A percentile compares a stretch with the other conserved stretches of the same genome.
phyloP scores from a whole-genome alignment of 1,140 invertebrate species.

The Drosophila takahashii region DNA sequence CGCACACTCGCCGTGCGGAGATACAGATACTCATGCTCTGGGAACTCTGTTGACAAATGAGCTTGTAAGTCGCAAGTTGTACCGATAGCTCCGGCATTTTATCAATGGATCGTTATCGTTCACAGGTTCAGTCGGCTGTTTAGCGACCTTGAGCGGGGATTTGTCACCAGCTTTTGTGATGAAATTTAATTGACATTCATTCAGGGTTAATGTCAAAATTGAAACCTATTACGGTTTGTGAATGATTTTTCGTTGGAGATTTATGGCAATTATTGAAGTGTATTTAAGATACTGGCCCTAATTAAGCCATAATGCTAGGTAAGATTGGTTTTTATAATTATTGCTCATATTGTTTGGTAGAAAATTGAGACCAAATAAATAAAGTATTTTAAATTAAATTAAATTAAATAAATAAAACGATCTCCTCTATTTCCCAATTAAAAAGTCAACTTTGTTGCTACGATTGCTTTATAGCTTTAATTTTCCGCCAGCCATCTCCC shows the following conservation, averaged over 20 bases:
- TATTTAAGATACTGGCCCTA: neutral
- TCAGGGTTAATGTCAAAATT: constrained; percentile 47
- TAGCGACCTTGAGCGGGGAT: constrained; percentile 43
- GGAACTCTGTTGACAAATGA: constrained; percentile 62
- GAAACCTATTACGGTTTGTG: constrained; percentile 14
- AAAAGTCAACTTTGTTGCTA: neutral
- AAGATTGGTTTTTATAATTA: neutral
- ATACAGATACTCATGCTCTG: constrained; percentile 38
- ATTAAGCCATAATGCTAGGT: neutral
- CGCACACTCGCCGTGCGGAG: constrained; percentile 2
- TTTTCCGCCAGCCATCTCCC: neutral
- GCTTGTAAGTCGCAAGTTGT: constrained; percentile 58
- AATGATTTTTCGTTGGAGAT: neutral
- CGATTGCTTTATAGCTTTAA: constrained; percentile 8
- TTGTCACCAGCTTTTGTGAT: constrained; percentile 39
- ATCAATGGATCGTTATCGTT: constrained; percentile 59
- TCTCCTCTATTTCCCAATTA: constrained; percentile 4
- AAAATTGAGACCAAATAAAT: neutral
- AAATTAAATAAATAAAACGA: neutral
- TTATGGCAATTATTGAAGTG: neutral
- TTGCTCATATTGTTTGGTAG: neutral
- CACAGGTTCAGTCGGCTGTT: constrained; percentile 21
- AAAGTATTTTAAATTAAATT: neutral
- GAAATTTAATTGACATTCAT: constrained; percentile 43
- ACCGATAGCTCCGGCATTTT: constrained; percentile 69